Base-by-base conservation (phyloP, 2,797 vertebrate genomes). In the Onychomys arenicola region DNA sequence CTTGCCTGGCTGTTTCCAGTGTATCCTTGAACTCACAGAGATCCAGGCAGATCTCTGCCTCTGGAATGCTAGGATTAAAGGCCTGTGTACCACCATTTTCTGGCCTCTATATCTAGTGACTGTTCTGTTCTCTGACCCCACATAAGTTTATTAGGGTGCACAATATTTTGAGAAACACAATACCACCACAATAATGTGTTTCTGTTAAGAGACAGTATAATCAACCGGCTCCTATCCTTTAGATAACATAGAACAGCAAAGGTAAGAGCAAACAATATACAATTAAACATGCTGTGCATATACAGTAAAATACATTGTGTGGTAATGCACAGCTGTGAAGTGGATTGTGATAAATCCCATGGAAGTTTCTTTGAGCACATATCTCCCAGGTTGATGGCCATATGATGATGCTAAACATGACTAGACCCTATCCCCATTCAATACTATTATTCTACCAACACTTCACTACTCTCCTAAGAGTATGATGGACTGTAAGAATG, bases 191-290 rank as follows among this genome's bases (percentile, higher is more conserved):
- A 29, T 67, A 37, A 63, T 27, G 25, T 27, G 9, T 37, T 73
- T 71, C 34, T 82, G 19, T 80, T 90, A 90, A 89, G 34, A 78
- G 16, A 21, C 1, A 17, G 29, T 76, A 85, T 43, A 90, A 86
- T 89, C 46, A 91, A 57, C 71, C 55, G 46, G 32, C 0, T 63
- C 25, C 52, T 90, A 93, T 67, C 6, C 29, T 94, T 96, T 93
- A 57, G 75, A 59, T 69, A 92, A 85, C 93, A 85, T 59, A 71
- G 14, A 43, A 4, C 49, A 27, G 61, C 12, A 46, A 83, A 55
- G 82, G 17, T n/a, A 73, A 94, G 94, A 88, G 16, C 69, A 69
- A 9, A n/a, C 61, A 83, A 57, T 29, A 91, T n/a, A 43, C 4
- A 43, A 91, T 8, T 61, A 21, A 6, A 89, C 5, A 61, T 75